Evolutionary conservation across 2,113 vertebrate species (phyloP).

Genomic region (Channa argus): DNA sequence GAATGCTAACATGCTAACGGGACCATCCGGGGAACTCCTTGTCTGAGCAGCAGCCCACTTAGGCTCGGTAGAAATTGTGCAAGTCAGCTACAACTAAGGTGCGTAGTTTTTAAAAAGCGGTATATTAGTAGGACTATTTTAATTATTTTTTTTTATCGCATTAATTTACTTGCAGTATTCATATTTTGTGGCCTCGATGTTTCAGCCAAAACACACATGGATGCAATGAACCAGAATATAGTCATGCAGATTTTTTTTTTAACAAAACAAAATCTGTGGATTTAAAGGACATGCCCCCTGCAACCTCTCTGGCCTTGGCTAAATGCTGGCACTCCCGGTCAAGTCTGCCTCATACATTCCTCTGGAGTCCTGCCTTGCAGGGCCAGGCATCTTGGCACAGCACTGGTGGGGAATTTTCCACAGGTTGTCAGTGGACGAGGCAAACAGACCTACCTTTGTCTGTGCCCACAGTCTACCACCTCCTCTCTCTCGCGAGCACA

Average conservation of each 20-base stretch:
- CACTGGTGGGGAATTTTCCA: conserved; percentile 78
- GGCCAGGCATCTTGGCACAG: conserved; percentile 73
- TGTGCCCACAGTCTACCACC: conserved; percentile 59
- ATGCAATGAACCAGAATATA: too few relatives aligned
- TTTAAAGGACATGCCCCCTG: not conserved
- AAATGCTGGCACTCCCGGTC: conserved; percentile 52
- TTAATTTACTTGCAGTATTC: too few relatives aligned
- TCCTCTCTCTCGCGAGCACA: conserved; percentile 43
- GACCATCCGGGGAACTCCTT: too few relatives aligned
- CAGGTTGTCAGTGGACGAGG: conserved; percentile 70
- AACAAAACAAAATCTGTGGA: not conserved
- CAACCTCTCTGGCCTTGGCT: conserved; percentile 29
- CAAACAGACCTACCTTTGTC: conserved; percentile 80
- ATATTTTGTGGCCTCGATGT: too few relatives aligned
- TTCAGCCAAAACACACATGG: too few relatives aligned
- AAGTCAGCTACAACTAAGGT: too few relatives aligned
- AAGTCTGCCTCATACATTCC: conserved; percentile 68
- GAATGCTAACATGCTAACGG: too few relatives aligned
- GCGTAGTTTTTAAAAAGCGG: too few relatives aligned
- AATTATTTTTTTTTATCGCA: too few relatives aligned
- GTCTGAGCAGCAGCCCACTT: too few relatives aligned
- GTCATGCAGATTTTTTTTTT: not conserved
- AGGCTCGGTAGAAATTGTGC: too few relatives aligned
- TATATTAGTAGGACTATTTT: too few relatives aligned
- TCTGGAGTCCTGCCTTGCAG: conserved; percentile 45